Base-by-base conservation (phyloP, 2,113 vertebrate genomes). In the Notiomystis cincta region DNA sequence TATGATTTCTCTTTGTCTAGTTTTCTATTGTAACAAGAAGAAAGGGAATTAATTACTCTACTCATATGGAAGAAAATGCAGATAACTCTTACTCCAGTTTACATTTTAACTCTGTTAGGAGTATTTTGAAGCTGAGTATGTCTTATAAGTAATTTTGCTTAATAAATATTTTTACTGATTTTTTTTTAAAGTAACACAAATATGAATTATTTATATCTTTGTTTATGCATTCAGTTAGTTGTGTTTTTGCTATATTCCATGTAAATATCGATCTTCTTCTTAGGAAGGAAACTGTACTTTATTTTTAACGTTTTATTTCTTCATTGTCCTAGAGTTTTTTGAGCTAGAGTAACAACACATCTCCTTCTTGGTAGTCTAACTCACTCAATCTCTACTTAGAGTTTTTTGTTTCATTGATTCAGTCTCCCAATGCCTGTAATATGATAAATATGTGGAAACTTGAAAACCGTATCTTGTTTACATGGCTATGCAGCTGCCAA, bases 381-480 rank as follows among this genome's bases (percentile, higher is more conserved):
- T 6, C 57, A 86, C 33, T 82, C 84, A 51, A 24, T 31, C 60
- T 72, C 64, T 90, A 51, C 85, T 94, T 77, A 71, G 53, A 94
- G 73, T 71, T 93, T 96, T 94, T 96, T 93, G 38, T 96, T 96
- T 91, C 93, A 93, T 93, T 89, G 90, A 93, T 94, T 93, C 82
- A 87, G 65, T 91, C 84, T 87, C 62, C 67, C 87, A 75, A 69
- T 2, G 69, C 58, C 50, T 69, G 88, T 97, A 97, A 96, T 83
- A 93, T 88, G 93, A 97, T 96, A 96, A 96, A 94, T 95, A 97
- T 82, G 84, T 93, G 91, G 78, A 80, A 97, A 57, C 85, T 97
- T 96, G 87, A 97, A 97, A 97, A 98, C 8, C 45, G 64, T 97
- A 90, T 96, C 91, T 62, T 95, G 86, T 97, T 97, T 98, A 97